A percentile compares a stretch with the other conserved stretches of the same genome.
Evolutionary conservation across 2,113 vertebrate genomes (phyloP).

Genomic region (Ictalurus punctatus): DNA sequence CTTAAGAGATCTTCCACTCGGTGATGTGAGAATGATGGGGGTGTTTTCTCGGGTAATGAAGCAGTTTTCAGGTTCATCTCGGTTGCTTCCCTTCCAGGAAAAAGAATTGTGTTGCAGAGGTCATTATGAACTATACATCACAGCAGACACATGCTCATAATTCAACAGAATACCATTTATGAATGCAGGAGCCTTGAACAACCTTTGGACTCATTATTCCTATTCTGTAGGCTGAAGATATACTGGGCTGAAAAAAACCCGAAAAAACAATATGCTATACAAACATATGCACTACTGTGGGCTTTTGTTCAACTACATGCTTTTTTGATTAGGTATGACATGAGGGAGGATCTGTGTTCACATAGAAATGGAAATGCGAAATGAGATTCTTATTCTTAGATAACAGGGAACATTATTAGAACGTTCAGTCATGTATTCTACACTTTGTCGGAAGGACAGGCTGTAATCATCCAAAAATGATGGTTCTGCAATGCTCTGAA

Average conservation of each 20-base stretch:
- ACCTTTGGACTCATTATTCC: slow-evolving; percentile 21
- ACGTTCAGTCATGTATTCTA: background rate
- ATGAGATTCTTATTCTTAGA: background rate
- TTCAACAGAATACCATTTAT: slow-evolving; percentile 32
- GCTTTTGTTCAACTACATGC: slow-evolving; percentile 17
- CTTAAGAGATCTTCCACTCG: slow-evolving; percentile 48
- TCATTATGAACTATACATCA: slow-evolving; percentile 50
- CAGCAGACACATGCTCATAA: slow-evolving; percentile 33
- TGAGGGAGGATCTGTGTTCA: slow-evolving; percentile 1
- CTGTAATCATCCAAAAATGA: background rate
- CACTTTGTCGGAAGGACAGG: background rate
- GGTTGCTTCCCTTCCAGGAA: slow-evolving; percentile 33
- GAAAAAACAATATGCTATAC: background rate
- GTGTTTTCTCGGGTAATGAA: slow-evolving; percentile 53
- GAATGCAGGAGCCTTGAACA: slow-evolving; percentile 38
- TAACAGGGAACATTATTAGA: background rate
- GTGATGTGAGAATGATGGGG: slow-evolving; percentile 52
- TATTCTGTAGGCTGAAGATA: background rate
- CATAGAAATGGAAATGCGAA: background rate
- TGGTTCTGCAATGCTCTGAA: background rate
- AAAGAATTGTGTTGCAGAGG: slow-evolving; percentile 37
- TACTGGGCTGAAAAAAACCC: background rate
- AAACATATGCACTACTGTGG: slow-evolving; percentile 15
- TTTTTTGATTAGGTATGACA: background rate
- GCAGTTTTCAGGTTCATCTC: slow-evolving; percentile 41